phyloP scores from a whole-genome alignment of 1,140 invertebrate genomes.

The Orchestia grillus region DNA sequence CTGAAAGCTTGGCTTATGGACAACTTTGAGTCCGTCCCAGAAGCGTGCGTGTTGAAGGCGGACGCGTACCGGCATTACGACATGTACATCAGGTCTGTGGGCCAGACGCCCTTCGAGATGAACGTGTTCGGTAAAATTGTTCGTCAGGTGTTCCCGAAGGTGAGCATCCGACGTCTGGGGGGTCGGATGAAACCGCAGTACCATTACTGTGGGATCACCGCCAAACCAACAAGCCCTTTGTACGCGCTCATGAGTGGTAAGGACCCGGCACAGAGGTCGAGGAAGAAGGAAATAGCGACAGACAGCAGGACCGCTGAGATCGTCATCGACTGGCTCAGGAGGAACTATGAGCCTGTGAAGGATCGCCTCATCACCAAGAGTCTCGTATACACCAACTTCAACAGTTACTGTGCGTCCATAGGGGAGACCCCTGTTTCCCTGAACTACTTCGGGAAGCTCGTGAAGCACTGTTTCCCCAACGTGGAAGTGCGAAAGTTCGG shows the following conservation, averaged over 20 bases:
- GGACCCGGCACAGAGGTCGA: slow-evolving; percentile 66
- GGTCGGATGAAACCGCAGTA: slow-evolving; percentile 67
- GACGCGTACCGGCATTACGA: slow-evolving; percentile 68
- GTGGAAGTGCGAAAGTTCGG: slow-evolving; percentile 67
- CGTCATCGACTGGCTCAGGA: slow-evolving; percentile 65
- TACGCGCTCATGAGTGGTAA: slow-evolving; percentile 64
- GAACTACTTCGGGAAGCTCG: slow-evolving; percentile 68
- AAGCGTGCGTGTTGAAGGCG: slow-evolving; percentile 67
- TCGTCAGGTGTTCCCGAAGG: slow-evolving; percentile 67
- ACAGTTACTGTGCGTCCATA: slow-evolving; percentile 60
- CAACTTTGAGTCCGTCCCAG: slow-evolving; percentile 66
- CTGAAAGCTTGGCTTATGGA: slow-evolving; percentile 66
- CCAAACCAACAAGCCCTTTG: slow-evolving; percentile 64
- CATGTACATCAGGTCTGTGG: slow-evolving; percentile 62
- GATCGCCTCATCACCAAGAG: slow-evolving; percentile 66
- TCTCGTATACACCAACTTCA: slow-evolving; percentile 64
- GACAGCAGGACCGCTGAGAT: slow-evolving; percentile 66
- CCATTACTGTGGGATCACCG: slow-evolving; percentile 67
- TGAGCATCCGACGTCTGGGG: slow-evolving; percentile 64
- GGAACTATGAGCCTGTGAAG: slow-evolving; percentile 60
- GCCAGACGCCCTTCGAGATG: slow-evolving; percentile 67
- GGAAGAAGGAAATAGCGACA: slow-evolving; percentile 67
- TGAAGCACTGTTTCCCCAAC: slow-evolving; percentile 67
- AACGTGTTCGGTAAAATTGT: slow-evolving; percentile 68
- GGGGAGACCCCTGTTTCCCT: slow-evolving; percentile 65